Base-by-base conservation (phyloP, 2,888 invertebrate genomes). In the Epiblema foenella region DNA sequence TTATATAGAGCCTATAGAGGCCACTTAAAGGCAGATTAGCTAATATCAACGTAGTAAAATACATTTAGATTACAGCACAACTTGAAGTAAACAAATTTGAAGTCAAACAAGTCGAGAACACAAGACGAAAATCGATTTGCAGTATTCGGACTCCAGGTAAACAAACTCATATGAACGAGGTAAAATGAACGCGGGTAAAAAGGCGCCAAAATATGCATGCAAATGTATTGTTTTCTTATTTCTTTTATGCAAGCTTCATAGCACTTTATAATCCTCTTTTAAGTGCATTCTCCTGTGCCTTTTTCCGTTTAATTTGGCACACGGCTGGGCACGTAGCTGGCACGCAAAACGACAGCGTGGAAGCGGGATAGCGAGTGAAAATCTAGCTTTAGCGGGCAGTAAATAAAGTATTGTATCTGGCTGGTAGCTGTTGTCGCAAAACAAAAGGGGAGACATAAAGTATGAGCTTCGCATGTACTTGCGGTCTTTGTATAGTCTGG, bases 271-370 rank as follows among this genome's bases (percentile, higher is more conserved):
- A 64, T 64, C 39, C 52, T 10, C 64, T 64, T 64, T 64, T 54
- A 64, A 64, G 64, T 64, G 64, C 62, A 37, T 68, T 68, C 56
- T 63, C 56, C 42, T 42, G 68, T 46, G 33, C 20, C 33, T 65
- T 65, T 59, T 70, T 59, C 58, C 42, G 42, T 65, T 69, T 69
- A 65, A 69, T 69, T 70, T 70, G 70, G 70, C 70, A 70, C 59
- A 70, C 54, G 46, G 54, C 52, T 29, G 42, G 29, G 58, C 65
- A 65, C 51, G 59, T 58, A 20, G 39, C 58, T 54, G 65, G 70
- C 59, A 66, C 42, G 46, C 52, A 70, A 70, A 66, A 54, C 59
- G 58, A 64, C 69, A 15, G 20, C 64, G 54, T 29, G 17, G 59
- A 70, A 65, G 65, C 65, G 54, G 65, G 52, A 70, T 54, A 60